Conservation (phyloP, 2,888 invertebrate species). For the Oscheius sp. region DNA sequence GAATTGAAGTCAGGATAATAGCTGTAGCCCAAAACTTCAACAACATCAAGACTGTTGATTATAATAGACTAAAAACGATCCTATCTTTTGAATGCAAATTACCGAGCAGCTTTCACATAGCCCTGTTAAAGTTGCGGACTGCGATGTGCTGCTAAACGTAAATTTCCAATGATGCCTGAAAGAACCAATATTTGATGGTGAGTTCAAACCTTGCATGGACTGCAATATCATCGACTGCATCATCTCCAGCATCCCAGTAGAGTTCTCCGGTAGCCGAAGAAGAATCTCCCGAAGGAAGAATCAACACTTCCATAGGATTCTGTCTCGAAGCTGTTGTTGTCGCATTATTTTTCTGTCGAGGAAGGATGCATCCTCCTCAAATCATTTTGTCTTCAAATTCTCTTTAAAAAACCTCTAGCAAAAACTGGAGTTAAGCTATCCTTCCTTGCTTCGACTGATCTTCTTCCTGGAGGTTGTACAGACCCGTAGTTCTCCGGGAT, state of each 20-base stretch:
- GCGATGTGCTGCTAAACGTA: conserved; percentile 34
- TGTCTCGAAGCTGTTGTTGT: conserved; percentile 72
- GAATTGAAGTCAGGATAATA: conserved; percentile 43
- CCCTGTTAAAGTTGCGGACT: conserved; percentile 34
- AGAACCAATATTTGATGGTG: neutral
- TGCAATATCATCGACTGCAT: conserved; percentile 10
- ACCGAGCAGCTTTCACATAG: conserved; percentile 21
- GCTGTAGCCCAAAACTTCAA: conserved; percentile 56
- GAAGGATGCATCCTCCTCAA: conserved; percentile 75
- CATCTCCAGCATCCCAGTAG: conserved; percentile 64
- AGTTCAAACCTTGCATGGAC: neutral
- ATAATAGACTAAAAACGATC: neutral
- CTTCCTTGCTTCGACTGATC: conserved; percentile 52
- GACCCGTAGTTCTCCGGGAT: conserved; percentile 53
- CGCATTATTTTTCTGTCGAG: conserved; percentile 71
- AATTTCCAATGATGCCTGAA: conserved; percentile 43
- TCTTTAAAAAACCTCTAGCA: conserved; percentile 41
- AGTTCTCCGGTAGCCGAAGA: conserved; percentile 50
- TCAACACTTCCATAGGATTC: conserved; percentile 78
- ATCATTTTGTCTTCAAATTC: neutral
- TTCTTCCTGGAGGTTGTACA: conserved; percentile 47
- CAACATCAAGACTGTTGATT: conserved; percentile 36
- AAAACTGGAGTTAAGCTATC: conserved; percentile 60
- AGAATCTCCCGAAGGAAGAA: conserved; percentile 55
- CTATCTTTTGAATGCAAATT: neutral